Conservation (phyloP, 2,888 invertebrate species). For the Drosophila picticornis region DNA sequence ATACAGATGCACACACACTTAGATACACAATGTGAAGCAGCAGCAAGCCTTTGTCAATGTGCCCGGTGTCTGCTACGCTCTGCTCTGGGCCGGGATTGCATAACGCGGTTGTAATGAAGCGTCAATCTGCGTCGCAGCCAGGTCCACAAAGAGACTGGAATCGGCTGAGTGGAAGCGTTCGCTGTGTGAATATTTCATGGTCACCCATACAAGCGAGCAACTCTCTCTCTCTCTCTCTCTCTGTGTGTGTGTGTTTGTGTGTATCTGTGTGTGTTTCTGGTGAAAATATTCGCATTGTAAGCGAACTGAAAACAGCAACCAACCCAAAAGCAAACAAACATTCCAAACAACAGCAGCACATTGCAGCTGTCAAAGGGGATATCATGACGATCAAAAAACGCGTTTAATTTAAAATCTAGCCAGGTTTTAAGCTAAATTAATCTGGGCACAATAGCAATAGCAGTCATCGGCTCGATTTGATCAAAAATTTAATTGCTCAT, state of each 20-base stretch:
- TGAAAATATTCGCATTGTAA: slow-evolving; percentile 66
- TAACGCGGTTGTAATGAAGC: slow-evolving; percentile 72
- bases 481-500: not conserved
- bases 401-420: not conserved
- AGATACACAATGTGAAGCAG: not conserved
- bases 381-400: slow-evolving; percentile 17
- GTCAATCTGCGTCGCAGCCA: slow-evolving; percentile 75
- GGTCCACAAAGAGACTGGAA: slow-evolving; percentile 71
- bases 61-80: slow-evolving; percentile 6
- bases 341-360: slow-evolving; percentile 21
- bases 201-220: slow-evolving; percentile 63
- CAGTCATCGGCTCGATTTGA: not conserved
- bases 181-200: slow-evolving; percentile 78
- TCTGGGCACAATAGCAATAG: not conserved
- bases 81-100: slow-evolving; percentile 58
- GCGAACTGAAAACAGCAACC: slow-evolving; percentile 45
- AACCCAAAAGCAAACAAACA: slow-evolving; percentile 50
- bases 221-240: not conserved
- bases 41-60: slow-evolving; percentile 12
- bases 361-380: slow-evolving; percentile 12
- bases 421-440: not conserved
- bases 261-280: slow-evolving; percentile 23
- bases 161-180: slow-evolving; percentile 64
- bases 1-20: not conserved
- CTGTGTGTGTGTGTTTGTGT: not conserved